phyloP scores from a whole-genome alignment of 2,888 invertebrate genomes.

The Onthophagus sagittarius region DNA sequence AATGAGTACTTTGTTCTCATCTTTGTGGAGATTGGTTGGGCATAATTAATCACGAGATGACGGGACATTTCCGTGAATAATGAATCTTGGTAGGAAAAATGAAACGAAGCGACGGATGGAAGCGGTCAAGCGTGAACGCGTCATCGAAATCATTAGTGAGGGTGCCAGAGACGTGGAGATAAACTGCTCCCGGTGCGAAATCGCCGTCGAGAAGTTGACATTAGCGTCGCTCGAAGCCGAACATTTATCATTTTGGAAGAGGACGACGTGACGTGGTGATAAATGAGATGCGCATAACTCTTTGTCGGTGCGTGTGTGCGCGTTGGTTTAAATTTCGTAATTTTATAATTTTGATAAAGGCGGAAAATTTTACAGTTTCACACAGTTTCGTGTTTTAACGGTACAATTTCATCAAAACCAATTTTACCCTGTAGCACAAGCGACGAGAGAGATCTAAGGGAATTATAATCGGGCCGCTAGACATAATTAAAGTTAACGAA shows the following conservation, averaged over 20 bases:
- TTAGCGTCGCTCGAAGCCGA: not conserved
- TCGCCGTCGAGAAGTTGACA: not conserved
- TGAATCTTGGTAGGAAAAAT: not conserved
- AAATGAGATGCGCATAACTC: not conserved
- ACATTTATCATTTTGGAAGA: not conserved
- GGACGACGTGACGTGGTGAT: not conserved
- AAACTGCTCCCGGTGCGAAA: not conserved
- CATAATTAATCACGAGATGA: not conserved
- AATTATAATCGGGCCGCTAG: not conserved
- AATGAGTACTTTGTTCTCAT: not conserved
- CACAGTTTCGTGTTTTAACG: not conserved
- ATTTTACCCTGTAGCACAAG: not conserved
- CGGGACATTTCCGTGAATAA: not conserved
- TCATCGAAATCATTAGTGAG: constrained; percentile 41
- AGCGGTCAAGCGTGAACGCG: constrained; percentile 31
- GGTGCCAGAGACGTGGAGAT: not conserved
- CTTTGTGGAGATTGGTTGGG: not conserved
- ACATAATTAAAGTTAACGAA: constrained; percentile 15
- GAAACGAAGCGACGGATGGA: constrained; percentile 2
- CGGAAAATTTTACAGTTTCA: not conserved
- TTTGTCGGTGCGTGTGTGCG: not conserved
- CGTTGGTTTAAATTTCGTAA: no score
- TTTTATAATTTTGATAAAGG: not conserved
- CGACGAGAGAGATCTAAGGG: not conserved
- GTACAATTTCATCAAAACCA: not conserved